Evolutionary conservation across 2,888 invertebrate genomes (phyloP).

Genomic region (Cacoxenus indagator): DNA sequence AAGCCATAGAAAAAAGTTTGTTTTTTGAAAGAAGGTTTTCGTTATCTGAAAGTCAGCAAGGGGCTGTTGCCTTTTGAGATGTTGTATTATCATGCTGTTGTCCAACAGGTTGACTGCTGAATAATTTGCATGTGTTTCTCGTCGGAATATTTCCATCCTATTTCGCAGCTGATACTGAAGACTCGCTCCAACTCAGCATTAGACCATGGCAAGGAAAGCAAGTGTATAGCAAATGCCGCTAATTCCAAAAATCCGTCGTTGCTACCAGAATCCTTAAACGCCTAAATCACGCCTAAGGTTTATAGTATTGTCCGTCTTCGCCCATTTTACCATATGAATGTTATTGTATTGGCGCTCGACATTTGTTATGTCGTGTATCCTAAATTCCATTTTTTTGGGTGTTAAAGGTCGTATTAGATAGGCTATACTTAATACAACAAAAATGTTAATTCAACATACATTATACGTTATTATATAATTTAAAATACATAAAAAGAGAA

Average conservation of each 20-base stretch:
- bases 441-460: too few species aligned
- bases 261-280: not conserved
- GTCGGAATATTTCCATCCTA: too few species aligned
- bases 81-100: too few species aligned
- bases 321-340: not conserved
- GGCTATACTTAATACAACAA: not conserved
- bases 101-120: too few species aligned
- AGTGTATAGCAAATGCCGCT: constrained; percentile 3
- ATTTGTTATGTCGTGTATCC: not conserved
- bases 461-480: not conserved
- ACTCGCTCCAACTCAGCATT: constrained; percentile 30
- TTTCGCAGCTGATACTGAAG: too few species aligned
- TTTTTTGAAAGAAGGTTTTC: too few species aligned
- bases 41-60: too few species aligned
- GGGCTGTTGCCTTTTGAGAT: too few species aligned
- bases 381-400: not conserved
- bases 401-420: not conserved
- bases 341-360: constrained; percentile 3
- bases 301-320: not conserved
- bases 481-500: not conserved
- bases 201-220: constrained; percentile 27
- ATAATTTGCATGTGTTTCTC: too few species aligned
- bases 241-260: not conserved
- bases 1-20: too few species aligned
- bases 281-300: not conserved